Conservation (phyloP, 2,888 invertebrate genomes). For the Cheilosia pagana region DNA sequence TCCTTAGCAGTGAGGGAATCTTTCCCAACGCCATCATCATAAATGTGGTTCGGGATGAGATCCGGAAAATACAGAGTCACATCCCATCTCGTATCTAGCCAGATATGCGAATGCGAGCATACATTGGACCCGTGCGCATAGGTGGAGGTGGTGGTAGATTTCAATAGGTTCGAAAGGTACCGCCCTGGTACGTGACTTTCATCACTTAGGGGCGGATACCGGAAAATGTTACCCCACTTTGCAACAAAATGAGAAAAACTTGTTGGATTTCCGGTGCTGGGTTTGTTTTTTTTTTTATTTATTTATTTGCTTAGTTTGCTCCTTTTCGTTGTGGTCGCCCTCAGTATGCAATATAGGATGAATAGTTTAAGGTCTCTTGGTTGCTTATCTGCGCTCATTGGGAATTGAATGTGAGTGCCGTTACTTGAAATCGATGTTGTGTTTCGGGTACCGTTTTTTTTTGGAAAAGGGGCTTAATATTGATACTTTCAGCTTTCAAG, state of each 20-base stretch:
- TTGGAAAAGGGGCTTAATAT: background rate
- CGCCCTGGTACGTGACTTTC: constrained; percentile 82
- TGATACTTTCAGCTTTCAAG: constrained; percentile 14
- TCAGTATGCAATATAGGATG: constrained; percentile 13
- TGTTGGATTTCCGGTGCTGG: constrained; percentile 52
- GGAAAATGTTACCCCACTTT: constrained; percentile 41
- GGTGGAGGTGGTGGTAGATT: constrained; percentile 55
- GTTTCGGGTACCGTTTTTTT: constrained; percentile 4
- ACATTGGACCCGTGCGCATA: constrained; percentile 51
- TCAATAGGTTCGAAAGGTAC: constrained; percentile 76
- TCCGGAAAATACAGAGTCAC: constrained; percentile 60
- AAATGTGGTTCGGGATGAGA: constrained; percentile 48
- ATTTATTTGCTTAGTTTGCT: background rate
- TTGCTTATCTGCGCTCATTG: constrained; percentile 25
- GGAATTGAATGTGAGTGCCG: constrained; percentile 1
- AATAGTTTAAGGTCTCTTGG: constrained; percentile 36
- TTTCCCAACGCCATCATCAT: constrained; percentile 42
- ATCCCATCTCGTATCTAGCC: constrained; percentile 59
- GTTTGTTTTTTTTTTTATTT: constrained; percentile 14
- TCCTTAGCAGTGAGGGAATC: constrained; percentile 36
- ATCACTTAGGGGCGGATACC: constrained; percentile 79
- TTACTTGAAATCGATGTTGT: constrained; percentile 9
- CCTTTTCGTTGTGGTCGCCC: constrained; percentile 28
- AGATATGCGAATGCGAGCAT: constrained; percentile 31
- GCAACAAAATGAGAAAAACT: constrained; percentile 33